phyloP scores from a whole-genome alignment of 2,797 vertebrate genomes.

The Muraenolepis orangiensis region DNA sequence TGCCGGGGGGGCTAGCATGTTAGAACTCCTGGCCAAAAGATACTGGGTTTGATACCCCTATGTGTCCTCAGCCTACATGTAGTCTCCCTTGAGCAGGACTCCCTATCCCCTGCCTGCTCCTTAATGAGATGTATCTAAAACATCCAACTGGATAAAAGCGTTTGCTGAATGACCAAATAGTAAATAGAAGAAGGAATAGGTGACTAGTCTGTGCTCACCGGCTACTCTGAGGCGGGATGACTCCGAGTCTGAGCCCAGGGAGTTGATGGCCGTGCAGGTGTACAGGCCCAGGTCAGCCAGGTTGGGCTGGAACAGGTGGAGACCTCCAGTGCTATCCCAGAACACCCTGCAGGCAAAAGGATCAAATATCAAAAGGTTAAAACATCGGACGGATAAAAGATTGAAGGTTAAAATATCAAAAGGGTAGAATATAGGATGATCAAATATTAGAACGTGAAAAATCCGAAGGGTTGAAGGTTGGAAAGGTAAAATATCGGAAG shows the following conservation, averaged over 20 bases:
- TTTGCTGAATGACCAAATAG: neutral
- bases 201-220: conserved; percentile 66
- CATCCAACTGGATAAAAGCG: neutral
- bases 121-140: neutral
- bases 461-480: neutral
- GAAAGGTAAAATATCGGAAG: neutral
- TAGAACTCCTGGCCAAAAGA: neutral
- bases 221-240: conserved; percentile 72
- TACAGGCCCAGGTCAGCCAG: conserved; percentile 79
- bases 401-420: neutral
- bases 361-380: neutral
- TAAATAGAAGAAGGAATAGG: neutral
- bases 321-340: conserved; percentile 63
- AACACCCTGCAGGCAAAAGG: conserved; percentile 60
- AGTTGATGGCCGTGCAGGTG: conserved; percentile 73
- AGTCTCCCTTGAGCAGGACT: neutral
- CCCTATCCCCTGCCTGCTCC: neutral
- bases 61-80: neutral
- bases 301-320: conserved; percentile 75
- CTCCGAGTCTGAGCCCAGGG: conserved; percentile 75
- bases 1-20: neutral
- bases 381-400: neutral
- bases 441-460: neutral
- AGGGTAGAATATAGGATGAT: too few species aligned
- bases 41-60: neutral